These are phyloP conservation scores for Gallinago stenura DNA, from an alignment of 2,797 vertebrate genomes.

Conservation along the genomic window DNA sequence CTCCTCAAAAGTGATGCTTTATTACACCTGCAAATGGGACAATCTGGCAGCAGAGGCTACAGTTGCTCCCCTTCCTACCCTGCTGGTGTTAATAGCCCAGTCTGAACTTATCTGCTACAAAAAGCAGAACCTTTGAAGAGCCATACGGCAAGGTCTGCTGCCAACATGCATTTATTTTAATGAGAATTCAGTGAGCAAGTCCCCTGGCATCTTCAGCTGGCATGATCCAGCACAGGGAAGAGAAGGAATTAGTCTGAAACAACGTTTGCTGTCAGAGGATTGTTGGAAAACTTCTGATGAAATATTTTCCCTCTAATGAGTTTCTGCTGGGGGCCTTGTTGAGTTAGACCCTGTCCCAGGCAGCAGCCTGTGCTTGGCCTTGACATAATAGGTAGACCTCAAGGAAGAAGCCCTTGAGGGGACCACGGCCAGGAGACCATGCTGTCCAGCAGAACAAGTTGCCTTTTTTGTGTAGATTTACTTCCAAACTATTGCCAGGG, in stretches of 20 bases:
- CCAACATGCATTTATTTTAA: neutral
- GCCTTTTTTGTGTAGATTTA: neutral
- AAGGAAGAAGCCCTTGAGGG: neutral
- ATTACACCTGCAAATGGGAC: neutral
- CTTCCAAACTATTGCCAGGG: accelerated
- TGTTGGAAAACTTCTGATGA: neutral
- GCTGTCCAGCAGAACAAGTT: accelerated
- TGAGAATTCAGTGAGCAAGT: neutral
- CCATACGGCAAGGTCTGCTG: neutral
- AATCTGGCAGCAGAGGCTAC: neutral
- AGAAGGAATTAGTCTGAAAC: neutral
- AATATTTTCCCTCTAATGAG: neutral
- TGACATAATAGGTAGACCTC: neutral
- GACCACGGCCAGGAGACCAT: neutral
- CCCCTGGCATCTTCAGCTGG: neutral
- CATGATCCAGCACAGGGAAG: neutral
- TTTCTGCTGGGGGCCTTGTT: neutral
- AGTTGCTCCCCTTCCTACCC: neutral
- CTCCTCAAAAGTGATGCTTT: neutral
- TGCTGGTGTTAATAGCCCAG: neutral
- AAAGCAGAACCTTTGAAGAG: neutral
- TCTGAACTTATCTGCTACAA: neutral
- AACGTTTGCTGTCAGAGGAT: accelerated
- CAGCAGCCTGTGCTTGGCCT: neutral
- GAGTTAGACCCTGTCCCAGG: neutral